Conservation (phyloP, 2,113 vertebrate species). For the Sigmodon hispidus region DNA sequence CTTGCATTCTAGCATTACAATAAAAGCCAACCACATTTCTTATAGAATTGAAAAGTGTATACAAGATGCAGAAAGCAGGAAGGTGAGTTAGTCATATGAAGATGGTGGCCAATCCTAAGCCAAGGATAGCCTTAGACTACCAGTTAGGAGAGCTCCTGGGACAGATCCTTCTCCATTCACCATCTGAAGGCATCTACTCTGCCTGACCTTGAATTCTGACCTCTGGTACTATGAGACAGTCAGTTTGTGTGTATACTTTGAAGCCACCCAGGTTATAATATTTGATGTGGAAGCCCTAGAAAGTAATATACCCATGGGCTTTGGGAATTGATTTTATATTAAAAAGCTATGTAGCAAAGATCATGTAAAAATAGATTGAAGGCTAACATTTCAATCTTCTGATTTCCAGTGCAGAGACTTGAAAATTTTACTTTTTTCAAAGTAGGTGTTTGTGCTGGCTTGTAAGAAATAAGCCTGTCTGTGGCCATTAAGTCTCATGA, state of each 20-base stretch:
- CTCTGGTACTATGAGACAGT: background rate
- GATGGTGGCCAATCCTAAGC: background rate
- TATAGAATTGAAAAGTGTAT: background rate
- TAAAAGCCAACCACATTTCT: background rate
- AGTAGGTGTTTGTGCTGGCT: background rate
- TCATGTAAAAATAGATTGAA: background rate
- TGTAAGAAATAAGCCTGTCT: background rate
- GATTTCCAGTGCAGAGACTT: background rate
- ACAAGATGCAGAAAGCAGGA: background rate
- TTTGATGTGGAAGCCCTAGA: background rate
- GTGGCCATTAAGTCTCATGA: background rate
- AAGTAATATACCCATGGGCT: background rate
- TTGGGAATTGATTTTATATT: background rate
- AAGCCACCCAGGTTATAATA: background rate
- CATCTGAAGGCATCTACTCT: background rate
- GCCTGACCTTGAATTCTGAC: background rate
- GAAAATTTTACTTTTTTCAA: background rate
- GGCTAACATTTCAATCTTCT: background rate
- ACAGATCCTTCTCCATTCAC: background rate
- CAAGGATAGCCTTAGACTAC: background rate
- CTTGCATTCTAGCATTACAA: background rate
- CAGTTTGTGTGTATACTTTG: background rate
- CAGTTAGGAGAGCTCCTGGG: background rate
- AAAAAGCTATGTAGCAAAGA: background rate
- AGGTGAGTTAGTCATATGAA: background rate